Conservation (phyloP, 1,140 invertebrate genomes). For the Diabrotica undecimpunctata region DNA sequence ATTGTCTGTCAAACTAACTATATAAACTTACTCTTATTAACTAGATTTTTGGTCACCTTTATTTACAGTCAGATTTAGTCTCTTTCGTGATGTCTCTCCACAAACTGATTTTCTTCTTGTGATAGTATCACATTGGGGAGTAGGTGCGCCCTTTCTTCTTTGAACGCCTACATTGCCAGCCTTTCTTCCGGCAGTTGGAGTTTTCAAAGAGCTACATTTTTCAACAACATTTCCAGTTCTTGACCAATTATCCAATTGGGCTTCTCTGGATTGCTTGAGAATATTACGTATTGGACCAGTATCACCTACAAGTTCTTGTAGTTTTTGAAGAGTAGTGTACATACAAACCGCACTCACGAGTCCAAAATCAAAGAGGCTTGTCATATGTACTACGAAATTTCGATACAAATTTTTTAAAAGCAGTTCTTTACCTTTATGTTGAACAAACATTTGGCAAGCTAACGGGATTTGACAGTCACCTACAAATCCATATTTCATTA, state of each 20-base stretch:
- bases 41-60: conserved; percentile 22
- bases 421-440: conserved; percentile 78
- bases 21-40: not conserved
- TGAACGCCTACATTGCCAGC: conserved; percentile 35
- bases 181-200: conserved; percentile 27
- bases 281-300: conserved; percentile 51
- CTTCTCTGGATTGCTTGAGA: conserved; percentile 48
- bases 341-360: conserved; percentile 82
- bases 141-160: conserved; percentile 40
- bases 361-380: conserved; percentile 91
- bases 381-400: conserved; percentile 91
- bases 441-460: conserved; percentile 88
- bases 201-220: conserved; percentile 31
- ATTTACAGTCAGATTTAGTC: conserved; percentile 8
- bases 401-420: conserved; percentile 85
- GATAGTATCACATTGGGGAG: conserved; percentile 12
- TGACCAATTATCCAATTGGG: conserved; percentile 51
- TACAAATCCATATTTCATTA: conserved; percentile 89
- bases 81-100: conserved; percentile 12
- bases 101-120: conserved; percentile 11
- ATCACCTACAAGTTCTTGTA: conserved; percentile 71
- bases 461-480: conserved; percentile 91
- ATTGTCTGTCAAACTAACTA: no score
- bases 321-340: conserved; percentile 76
- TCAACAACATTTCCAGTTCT: conserved; percentile 42